Conservation (phyloP, 1,140 invertebrate genomes). For the Paramacrobiotus metropolitanus region DNA sequence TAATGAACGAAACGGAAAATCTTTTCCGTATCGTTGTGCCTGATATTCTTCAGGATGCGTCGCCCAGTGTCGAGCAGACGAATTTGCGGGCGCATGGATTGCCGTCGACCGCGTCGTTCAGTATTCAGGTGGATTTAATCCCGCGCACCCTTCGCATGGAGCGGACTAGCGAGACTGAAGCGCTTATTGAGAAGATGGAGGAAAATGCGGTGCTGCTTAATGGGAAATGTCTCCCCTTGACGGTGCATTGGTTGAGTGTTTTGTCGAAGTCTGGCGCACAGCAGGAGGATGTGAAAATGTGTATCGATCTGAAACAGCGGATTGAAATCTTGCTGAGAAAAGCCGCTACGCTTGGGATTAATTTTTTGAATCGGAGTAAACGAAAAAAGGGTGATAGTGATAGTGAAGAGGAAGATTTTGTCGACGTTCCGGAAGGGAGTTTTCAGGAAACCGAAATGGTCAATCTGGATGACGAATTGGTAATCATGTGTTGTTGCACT, state of each 20-base stretch:
- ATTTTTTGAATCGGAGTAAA: neutral
- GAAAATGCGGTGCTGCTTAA: neutral
- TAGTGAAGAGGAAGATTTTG: slow-evolving; percentile 9
- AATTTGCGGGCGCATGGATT: neutral
- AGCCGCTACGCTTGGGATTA: neutral
- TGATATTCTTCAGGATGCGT: neutral
- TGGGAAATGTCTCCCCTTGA: neutral
- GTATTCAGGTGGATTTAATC: neutral
- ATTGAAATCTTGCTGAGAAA: neutral
- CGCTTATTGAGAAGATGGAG: neutral
- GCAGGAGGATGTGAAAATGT: neutral
- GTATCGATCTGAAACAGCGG: neutral
- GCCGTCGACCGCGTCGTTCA: neutral
- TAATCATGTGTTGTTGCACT: neutral
- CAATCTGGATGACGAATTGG: neutral
- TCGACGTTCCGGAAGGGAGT: neutral
- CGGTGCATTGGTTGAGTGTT: neutral
- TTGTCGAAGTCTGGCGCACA: neutral
- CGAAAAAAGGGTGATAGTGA: slow-evolving; percentile 5
- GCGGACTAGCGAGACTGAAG: neutral
- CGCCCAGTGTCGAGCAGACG: neutral
- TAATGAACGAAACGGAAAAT: slow-evolving; percentile 13
- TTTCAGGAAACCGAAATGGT: neutral
- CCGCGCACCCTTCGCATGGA: neutral
- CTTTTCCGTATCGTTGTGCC: neutral